Percentiles rank a stretch among this genome's conserved stretches.
Evolutionary conservation across 2,113 vertebrate genomes (phyloP).

Genomic region (Neogale vison): DNA sequence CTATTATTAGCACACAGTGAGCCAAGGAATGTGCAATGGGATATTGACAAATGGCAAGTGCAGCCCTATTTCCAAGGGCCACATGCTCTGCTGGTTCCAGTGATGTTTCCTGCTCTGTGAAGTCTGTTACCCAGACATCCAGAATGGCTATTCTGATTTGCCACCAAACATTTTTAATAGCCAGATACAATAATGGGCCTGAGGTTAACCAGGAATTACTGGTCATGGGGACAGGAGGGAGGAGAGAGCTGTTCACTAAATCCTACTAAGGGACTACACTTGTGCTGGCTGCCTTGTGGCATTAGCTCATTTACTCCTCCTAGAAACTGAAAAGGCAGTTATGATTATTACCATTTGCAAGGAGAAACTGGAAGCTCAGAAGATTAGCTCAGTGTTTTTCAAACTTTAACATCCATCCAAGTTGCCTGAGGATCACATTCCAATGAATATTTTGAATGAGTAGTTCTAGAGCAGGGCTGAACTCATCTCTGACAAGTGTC

Average conservation of each 20-base stretch:
- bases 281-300: not conserved
- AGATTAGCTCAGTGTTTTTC: not conserved
- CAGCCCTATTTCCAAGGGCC: not conserved
- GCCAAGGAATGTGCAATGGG: not conserved
- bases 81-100: fast-evolving
- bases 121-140: not conserved
- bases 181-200: too few relatives aligned
- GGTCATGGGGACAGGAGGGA: not conserved
- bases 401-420: not conserved
- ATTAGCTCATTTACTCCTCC: not conserved
- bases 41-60: not conserved
- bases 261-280: not conserved
- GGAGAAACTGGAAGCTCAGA: not conserved
- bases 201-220: not conserved
- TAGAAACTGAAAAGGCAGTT: not conserved
- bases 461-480: not conserved
- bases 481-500: not conserved
- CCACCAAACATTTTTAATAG: not conserved
- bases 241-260: too few relatives aligned
- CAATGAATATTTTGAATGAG: fast-evolving
- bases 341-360: not conserved
- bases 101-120: not conserved
- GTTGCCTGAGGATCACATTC: not conserved
- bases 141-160: not conserved
- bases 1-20: constrained; percentile 63